Base-by-base conservation (phyloP, 2,888 invertebrate genomes). In the Tromatobia lineatoria region DNA sequence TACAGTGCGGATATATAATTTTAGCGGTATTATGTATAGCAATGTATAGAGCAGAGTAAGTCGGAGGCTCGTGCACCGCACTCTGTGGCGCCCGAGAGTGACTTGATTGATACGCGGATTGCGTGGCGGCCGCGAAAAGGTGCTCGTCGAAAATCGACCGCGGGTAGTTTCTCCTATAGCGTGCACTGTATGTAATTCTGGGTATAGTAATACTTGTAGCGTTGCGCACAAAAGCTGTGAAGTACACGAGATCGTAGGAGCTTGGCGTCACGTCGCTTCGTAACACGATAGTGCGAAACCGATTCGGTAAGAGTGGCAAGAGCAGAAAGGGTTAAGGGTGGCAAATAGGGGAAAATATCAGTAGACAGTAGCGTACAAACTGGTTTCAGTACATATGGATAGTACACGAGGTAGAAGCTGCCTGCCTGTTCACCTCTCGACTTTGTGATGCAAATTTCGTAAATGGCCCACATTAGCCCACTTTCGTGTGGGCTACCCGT, bases 81-180 rank as follows among this genome's bases (percentile, higher is more conserved):
- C 29, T 87, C 86, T 83, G 84, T 87, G 82, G 89, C 54, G 67
- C 69, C 70, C 78, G 45, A 66, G 81, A 74, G 83, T 54, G 82
- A 79, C 84, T 91, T 92, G 92, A 92, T 92, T 91, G 91, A 92
- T 92, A 92, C 87, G 86, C 85, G 83, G 85, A 90, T 92, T 89
- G 92, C 92, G 92, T 92, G 92, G 90, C 89, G 85, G 86, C 86
- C 69, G 85, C 80, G 80, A 87, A 89, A 91, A 89, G 89, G 88
- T 88, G 86, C 87, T 86, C 85, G 85, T 76, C 84, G 78, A 80
- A 61, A 80, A 83, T 83, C 83, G 80, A 83, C 80, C 83, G 73
- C 15, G 50, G 79, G 54, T 64, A 47, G 23, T 42, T 77, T 76
- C 54, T 10, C 57, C 69, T 20, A 3, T 18, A 38, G 10, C n/a